Evolutionary conservation across 1,140 invertebrate genomes (phyloP).

Genomic region (Carcinoscorpius rotundicauda): DNA sequence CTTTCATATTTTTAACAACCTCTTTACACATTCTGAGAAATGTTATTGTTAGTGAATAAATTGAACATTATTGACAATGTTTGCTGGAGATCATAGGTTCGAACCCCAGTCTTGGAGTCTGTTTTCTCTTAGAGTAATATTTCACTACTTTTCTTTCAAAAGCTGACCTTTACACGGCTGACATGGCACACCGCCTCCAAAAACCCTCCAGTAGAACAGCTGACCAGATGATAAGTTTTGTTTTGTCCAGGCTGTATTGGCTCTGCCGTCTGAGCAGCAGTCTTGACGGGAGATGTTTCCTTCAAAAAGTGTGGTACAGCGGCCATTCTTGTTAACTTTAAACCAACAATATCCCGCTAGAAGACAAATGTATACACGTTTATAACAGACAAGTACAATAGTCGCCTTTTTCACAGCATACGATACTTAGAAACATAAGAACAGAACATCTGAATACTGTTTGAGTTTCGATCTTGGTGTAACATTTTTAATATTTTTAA

Average conservation of each 20-base stretch:
- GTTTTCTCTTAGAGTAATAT: conserved; percentile 6
- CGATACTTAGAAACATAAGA: too few species aligned
- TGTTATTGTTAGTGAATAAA: too few species aligned
- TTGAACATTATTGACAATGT: too few species aligned
- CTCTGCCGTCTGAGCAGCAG: conserved; percentile 44
- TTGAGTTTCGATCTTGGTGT: too few species aligned
- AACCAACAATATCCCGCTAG: conserved; percentile 63
- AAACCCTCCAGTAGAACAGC: conserved; percentile 56
- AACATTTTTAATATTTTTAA: too few species aligned
- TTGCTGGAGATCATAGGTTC: too few species aligned
- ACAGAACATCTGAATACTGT: too few species aligned
- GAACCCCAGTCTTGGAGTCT: too few species aligned
- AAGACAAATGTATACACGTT: conserved; percentile 18
- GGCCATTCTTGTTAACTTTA: conserved; percentile 48
- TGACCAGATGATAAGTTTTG: conserved; percentile 51
- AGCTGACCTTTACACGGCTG: conserved; percentile 52
- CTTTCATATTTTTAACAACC: too few species aligned
- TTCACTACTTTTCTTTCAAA: background rate
- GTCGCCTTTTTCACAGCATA: too few species aligned
- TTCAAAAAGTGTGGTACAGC: conserved; percentile 54
- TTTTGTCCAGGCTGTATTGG: conserved; percentile 52
- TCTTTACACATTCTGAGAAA: conserved; percentile 39
- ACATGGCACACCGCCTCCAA: conserved; percentile 57
- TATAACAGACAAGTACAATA: too few species aligned
- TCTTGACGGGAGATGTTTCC: conserved; percentile 50